Base-by-base conservation (phyloP, 2,113 vertebrate species). In the Menura novaehollandiae region DNA sequence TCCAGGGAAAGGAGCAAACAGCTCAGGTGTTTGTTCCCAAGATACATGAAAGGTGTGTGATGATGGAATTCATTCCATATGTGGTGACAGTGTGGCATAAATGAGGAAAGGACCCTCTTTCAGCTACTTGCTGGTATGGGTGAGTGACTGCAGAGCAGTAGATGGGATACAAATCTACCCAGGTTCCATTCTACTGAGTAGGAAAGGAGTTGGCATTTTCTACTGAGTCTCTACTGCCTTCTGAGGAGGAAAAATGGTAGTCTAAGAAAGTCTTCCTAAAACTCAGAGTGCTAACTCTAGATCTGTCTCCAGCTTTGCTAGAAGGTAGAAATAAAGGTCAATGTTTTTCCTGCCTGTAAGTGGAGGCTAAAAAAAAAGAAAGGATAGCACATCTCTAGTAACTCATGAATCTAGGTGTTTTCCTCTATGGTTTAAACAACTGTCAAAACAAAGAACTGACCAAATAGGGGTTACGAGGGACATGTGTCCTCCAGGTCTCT, bases 241-340 rank as follows among this genome's bases (percentile, higher is more conserved):
- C 28, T 63, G 44, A 77, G 19, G 22, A 67, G 32, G 26, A 87
- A 53, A 16, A 21, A 13, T 0, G 0, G 13, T 11, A 27, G 16
- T 21, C 27, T 79, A 35, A 56, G 17, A 35, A 58, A 47, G 11
- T 26, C 52, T 53, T 41, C 21, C 16, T 44, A 30, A 75, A 91
- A 30, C 24, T 67, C 33, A 9, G 33, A 55, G 16, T 39, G 26
- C 10, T 79, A 39, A 56, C 10, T n/a, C 30, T 16, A 33, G 13
- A 5, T 32, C n/a, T 68, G 19, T 15, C n/a, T 62, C 35, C 30
- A 58, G 9, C 13, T 71, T 62, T 64, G 15, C 26, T 19, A 73
- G 28, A 68, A 46, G 12, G 20, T 8, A 90, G 62, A 77, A 63
- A 80, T 30, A 86, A n/a, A 49, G 2, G 3, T 20, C 58, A 68